Percentiles rank a stretch among this genome's conserved stretches.
Evolutionary conservation across 1,140 invertebrate genomes (phyloP).

Genomic region (Asobara japonica): DNA sequence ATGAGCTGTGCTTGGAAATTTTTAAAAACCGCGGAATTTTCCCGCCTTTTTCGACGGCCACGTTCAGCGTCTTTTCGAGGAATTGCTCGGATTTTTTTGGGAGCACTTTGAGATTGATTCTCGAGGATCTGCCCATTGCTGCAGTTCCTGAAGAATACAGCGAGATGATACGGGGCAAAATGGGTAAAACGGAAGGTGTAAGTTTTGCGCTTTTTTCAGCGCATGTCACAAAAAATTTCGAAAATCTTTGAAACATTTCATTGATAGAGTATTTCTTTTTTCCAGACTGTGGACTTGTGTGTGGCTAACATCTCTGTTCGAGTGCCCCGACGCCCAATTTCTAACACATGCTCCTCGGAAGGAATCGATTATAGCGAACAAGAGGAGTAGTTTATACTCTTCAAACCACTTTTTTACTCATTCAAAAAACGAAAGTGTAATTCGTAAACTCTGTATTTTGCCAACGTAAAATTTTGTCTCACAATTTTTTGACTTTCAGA

Average conservation of each 20-base stretch:
- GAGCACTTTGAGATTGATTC: not conserved
- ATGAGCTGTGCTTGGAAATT: not conserved
- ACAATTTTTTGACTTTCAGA: too few species aligned
- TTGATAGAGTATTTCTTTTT: not conserved
- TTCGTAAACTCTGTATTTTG: too few species aligned
- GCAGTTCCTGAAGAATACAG: not conserved
- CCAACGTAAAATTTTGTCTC: too few species aligned
- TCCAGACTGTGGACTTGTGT: not conserved
- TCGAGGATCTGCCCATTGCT: not conserved
- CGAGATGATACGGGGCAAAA: not conserved
- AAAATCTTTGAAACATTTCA: not conserved
- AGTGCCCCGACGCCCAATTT: not conserved
- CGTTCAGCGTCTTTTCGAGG: not conserved
- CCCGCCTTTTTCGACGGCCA: not conserved
- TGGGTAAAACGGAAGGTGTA: not conserved
- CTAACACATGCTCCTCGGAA: not conserved
- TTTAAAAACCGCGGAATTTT: not conserved
- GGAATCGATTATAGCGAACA: too few species aligned
- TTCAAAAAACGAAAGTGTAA: too few species aligned
- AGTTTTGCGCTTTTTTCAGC: not conserved
- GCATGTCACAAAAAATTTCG: not conserved
- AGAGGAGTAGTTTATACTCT: too few species aligned
- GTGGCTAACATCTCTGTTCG: not conserved
- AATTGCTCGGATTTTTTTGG: not conserved
- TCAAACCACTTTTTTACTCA: too few species aligned